Base-by-base conservation (phyloP, 2,888 invertebrate species). In the Macrostomum cliftonense region DNA sequence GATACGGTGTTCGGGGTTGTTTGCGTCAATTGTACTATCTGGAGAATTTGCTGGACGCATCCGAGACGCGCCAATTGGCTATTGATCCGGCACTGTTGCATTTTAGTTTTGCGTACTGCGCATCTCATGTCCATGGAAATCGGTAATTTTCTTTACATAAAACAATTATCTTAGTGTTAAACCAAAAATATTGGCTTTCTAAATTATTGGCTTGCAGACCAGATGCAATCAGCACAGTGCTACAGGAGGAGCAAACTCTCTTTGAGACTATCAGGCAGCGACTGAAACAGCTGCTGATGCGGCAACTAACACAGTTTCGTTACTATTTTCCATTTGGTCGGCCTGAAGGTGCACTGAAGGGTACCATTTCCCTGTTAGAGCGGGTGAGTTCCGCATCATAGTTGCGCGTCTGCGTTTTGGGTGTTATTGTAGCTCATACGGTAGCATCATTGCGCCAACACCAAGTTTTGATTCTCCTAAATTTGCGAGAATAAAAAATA, bases 61-160 rank as follows among this genome's bases (percentile, higher is more conserved):
- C 91, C 0, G 91, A 95, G 71, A 9, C 28, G 4, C 84, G 86
- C 62, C 82, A 82, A 40, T 77, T 84, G 59, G 86, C 95, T 76
- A 89, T 97, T 54, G 97, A 97, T 74, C 97, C 97, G 0, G 95
- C 91, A 1, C 77, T 99, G 54, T 88, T 97, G 68, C 95, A 99
- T 74, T 97, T 87, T 74, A 89, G 91, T 63, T 99, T 95, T 74
- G 95, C 95, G 43, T 99, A 93, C 75, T 97, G 97, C 74, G 95
- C 95, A 48, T 91, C 87, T 61, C 97, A 97, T 72, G 95, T 99
- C 12, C 91, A 95, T 69, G 97, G 97, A 56, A 97, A 95, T 77
- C 83, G 87, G 87, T 88, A 76, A 69, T 76, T 54, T 21, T 43
- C 28, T 28, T 28, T 28, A 28, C n/a, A n/a, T n/a, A n/a, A n/a